Conservation (phyloP, 2,113 vertebrate genomes). For the Lucifuga dentata region DNA sequence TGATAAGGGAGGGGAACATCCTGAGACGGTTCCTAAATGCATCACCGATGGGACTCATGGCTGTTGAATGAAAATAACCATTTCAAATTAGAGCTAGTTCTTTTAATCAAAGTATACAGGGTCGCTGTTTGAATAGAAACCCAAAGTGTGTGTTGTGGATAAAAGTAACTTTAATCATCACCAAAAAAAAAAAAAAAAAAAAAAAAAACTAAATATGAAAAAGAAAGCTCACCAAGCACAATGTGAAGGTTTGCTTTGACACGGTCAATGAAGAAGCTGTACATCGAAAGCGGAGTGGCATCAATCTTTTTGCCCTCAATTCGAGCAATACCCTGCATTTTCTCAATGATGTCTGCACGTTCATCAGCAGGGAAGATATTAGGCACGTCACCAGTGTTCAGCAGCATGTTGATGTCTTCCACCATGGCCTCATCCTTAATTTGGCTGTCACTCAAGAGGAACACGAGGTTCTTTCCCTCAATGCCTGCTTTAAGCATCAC, state of each 20-base stretch:
- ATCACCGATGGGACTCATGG: constrained; percentile 95
- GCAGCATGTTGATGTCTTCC: constrained; percentile 93
- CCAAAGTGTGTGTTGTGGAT: too few species aligned
- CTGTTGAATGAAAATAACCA: constrained; percentile 70
- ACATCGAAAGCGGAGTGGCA: constrained; percentile 88
- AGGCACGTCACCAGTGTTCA: constrained; percentile 92
- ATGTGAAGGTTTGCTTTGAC: constrained; percentile 93
- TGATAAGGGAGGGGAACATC: constrained; percentile 96
- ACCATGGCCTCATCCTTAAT: constrained; percentile 92
- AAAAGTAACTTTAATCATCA: too few species aligned
- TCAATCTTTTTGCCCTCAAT: constrained; percentile 87
- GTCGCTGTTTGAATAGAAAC: neutral
- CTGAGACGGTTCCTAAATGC: constrained; percentile 92
- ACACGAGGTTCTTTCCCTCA: constrained; percentile 82
- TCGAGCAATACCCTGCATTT: constrained; percentile 87
- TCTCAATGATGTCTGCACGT: constrained; percentile 90
- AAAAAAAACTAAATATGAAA: neutral
- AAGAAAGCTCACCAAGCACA: constrained; percentile 84
- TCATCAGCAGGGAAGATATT: constrained; percentile 92
- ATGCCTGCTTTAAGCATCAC: constrained; percentile 89
- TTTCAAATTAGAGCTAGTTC: neutral
- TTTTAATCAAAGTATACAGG: too few species aligned
- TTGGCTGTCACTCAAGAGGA: constrained; percentile 91
- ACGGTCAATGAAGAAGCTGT: constrained; percentile 91
- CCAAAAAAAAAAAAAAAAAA: neutral